Evolutionary conservation across 2,888 invertebrate species (phyloP), one percentile per base, ranked within the genome.

Genomic region (Trachelus stipa): DNA sequence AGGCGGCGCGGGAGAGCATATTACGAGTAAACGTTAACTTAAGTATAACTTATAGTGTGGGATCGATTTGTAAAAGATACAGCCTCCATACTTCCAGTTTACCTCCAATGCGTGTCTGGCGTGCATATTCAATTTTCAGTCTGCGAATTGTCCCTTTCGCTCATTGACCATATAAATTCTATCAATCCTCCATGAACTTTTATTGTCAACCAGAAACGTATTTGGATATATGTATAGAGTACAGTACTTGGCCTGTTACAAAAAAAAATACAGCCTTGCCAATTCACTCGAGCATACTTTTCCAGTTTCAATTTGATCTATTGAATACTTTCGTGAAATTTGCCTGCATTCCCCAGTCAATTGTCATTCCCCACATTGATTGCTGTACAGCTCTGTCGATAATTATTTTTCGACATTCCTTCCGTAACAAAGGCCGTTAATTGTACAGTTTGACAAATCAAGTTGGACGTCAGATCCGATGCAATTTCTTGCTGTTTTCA

Each of bases 1-100:
- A 78, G 56, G 69, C 40, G 56, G 56, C 35, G 23, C 56, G 56
- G 56, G 23, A 56, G 23, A 56, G 56, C 56, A 23, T 71, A 71
- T 71, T 33, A 34, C 33, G 31, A 71, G 9, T 71, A 71, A 71
- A 34, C 71, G 71, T 71, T 71, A 71, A 71, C 71, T 71, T 34
- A 34, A 71, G 34, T 71, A 71, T 71, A 34, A 71, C 71, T 31
- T 34, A 34, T 71, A 71, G 56, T 56, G 56, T 56, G 56, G 56
- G 56, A 56, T 56, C 56, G 56, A 56, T 56, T 56, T 56, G 56
- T 56, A 6, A 56, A 56, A 56, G 56, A 56, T 56, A 9, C 56
- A 56, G 23, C 56, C 56, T 56, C 56, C 56, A 56, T 56, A 15
- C 9, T 23, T 56, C 2, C 23, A 56, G 56, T 23, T 56, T 56